Base-by-base conservation (phyloP, 2,888 invertebrate genomes). In the Tinea semifulvella region DNA sequence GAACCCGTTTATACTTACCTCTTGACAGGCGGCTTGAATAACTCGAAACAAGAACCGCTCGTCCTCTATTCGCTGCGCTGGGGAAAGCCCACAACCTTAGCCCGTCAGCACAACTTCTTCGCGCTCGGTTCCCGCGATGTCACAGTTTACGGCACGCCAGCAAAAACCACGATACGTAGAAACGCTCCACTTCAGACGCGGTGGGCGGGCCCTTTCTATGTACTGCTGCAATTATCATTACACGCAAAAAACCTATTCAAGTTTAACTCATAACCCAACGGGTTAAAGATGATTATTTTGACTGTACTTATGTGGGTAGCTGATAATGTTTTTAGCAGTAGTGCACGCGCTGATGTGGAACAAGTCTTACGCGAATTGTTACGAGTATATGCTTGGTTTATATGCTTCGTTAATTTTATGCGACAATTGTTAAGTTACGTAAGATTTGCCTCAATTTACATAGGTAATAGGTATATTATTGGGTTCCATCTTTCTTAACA, bases 161-260 rank as follows among this genome's bases (percentile, higher is more conserved):
- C 42, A 43, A 43, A 28, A 43, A 43, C 28, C 18, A 31, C 43
- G 43, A 27, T 43, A 43, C 46, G 35, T 27, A 26, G 46, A 46
- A 46, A 25, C 31, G 25, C 20, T 42, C 42, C 25, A 43, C 43
- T 46, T 26, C 14, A 27, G 39, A 20, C 46, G 25, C 11, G 13
- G 46, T 46, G 46, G 43, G 46, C 46, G 46, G 46, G 35, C 46
- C 40, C 40, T 20, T 36, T 26, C 42, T 31, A 43, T 43, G 28
- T 31, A 43, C 42, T 16, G 10, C 36, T 18, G 18, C 36, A 18
- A 36, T 36, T 36, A 18, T 18, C 11, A 4, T 3, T 36, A 36
- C 18, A 36, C 36, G 10, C 4, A 3, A 14, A 14, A 2, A 17
- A 36, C 18, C 18, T 18, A 10, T 18, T 14, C 7, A n/a, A 36